Evolutionary conservation across 1,140 invertebrate genomes (phyloP), one percentile per base, ranked within the genome.

Genomic region (Bombus consobrinus): DNA sequence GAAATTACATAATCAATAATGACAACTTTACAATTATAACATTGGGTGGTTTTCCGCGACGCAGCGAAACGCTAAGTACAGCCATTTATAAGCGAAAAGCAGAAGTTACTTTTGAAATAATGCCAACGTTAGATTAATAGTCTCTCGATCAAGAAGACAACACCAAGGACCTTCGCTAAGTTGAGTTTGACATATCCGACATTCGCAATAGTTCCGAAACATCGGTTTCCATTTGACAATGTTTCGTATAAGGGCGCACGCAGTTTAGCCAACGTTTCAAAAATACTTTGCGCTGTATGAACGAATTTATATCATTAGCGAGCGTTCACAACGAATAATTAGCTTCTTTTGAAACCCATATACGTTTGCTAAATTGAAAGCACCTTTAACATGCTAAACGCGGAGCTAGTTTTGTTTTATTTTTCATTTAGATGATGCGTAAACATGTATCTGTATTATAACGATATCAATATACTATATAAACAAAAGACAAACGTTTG

Each of bases 31-130:
- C 41, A 47, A 34, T 13, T 41, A 64, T 13, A 41, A 62, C 25
- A n/a, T 73, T 43, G 15, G 12, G 0, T 18, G 39, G 39, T 43
- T n/a, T 47, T 15, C 3, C n/a, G 15, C 25, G 25, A 22, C 22
- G 28, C 32, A 34, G 43, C 25, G 18, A 84, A 59, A 69, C 39
- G 22, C 34, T 41, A 47, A 34, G n/a, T 13, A 43, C 37, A 37
- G 34, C 32, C n/a, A 82, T 89, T 86, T 72, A 71, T n/a, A 53
- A 64, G 41, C 28, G 25, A 53, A 68, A 77, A 39, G 10, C 64
- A n/a, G 28, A 88, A 53, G 74, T 76, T 80, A 68, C 66, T 84
- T 57, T 89, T 89, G 87, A 89, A 89, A 86, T 86, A 86, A 76
- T 77, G 87, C 76, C 87, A 89, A 86, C 57, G 59, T 81, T 41